Evolutionary conservation across 37 sponge, comb jelly and placozoan species (phyloP).

Genomic region (Spongilla lacustris): DNA sequence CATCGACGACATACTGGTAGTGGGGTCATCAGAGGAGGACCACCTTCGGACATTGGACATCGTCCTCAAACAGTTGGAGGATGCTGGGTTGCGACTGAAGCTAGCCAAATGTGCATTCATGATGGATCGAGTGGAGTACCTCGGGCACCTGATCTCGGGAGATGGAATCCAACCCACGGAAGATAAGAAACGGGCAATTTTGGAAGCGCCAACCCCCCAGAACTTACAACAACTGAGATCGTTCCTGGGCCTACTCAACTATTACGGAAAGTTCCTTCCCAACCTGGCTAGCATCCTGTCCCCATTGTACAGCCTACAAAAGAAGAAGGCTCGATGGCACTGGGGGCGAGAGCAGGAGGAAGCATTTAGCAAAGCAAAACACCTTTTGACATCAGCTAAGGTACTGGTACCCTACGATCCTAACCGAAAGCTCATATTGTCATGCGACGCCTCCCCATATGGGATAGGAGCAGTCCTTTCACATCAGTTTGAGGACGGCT

Average conservation of each 20-base stretch:
- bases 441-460: constrained; percentile 42
- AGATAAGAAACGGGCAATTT: constrained; percentile 28
- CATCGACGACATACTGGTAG: constrained; percentile 44
- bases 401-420: constrained; percentile 31
- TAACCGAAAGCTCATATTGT: constrained; percentile 2
- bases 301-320: constrained; percentile 20
- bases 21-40: constrained; percentile 24
- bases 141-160: constrained; percentile 13
- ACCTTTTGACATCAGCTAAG: constrained; percentile 13
- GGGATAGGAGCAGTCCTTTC: constrained; percentile 52
- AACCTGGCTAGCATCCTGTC: constrained; percentile 6
- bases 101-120: constrained; percentile 31
- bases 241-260: constrained; percentile 33
- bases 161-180: constrained; percentile 16
- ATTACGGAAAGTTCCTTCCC: constrained; percentile 27
- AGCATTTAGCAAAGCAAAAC: constrained; percentile 43
- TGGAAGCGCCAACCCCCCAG: constrained; percentile 28
- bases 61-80: constrained; percentile 3
- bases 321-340: constrained; percentile 5
- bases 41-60: constrained; percentile 16
- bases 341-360: constrained; percentile 30
- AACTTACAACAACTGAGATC: constrained; percentile 28
- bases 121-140: constrained; percentile 25
- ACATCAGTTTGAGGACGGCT: constrained; percentile 9
- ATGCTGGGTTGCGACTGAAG: constrained; percentile 29